Percentiles rank a stretch among this genome's conserved stretches.
Evolutionary conservation across 1,140 invertebrate genomes (phyloP).

Genomic region (Papilio dardanus): DNA sequence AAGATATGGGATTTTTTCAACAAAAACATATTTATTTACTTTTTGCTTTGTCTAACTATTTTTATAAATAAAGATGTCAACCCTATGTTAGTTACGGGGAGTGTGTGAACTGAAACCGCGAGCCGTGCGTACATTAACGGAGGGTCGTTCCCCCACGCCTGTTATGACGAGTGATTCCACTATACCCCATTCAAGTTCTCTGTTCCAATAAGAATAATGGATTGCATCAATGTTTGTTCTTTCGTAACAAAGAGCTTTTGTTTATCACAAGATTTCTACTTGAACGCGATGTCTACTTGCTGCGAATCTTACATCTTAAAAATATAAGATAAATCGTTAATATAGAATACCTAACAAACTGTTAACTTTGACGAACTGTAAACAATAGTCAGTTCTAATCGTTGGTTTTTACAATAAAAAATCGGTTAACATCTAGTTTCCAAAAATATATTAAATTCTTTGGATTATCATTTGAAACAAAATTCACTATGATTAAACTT

Average conservation of each 20-base stretch:
- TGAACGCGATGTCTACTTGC: not conserved
- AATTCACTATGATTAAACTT: too few species aligned
- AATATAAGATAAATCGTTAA: too few species aligned
- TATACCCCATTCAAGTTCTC: conserved; percentile 18
- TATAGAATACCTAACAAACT: too few species aligned
- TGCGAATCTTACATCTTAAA: not conserved
- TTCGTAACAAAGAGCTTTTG: conserved; percentile 9
- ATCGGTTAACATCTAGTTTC: too few species aligned
- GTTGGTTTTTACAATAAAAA: too few species aligned
- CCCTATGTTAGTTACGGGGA: not conserved
- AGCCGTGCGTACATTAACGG: not conserved
- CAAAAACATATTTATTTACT: too few species aligned
- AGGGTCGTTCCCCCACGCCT: conserved; percentile 9
- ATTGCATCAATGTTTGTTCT: conserved; percentile 23
- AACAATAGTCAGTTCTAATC: too few species aligned
- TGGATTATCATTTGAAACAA: too few species aligned
- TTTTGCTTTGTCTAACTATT: too few species aligned
- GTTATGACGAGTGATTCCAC: conserved; percentile 8
- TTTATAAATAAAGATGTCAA: not conserved
- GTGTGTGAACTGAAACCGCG: conserved; percentile 8
- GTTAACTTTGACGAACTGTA: too few species aligned
- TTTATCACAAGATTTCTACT: conserved; percentile 11
- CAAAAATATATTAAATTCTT: too few species aligned
- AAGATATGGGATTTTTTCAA: too few species aligned
- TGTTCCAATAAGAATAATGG: conserved; percentile 21